Base-by-base conservation (phyloP, 1,140 invertebrate species). In the Neodiprion lecontei region DNA sequence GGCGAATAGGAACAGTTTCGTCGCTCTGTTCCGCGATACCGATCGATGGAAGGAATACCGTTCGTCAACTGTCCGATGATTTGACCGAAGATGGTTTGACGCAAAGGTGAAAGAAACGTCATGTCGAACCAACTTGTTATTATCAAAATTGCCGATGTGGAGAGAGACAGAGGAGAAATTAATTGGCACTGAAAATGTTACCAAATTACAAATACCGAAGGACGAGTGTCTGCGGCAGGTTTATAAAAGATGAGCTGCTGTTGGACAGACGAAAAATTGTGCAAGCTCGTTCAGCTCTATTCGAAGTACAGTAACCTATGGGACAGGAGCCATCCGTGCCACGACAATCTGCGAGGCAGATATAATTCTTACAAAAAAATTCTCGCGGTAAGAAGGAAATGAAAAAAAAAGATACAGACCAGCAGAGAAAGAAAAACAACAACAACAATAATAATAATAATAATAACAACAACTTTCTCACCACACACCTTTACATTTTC, bases 121-220 rank as follows among this genome's bases (percentile, higher is more conserved):
- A 73, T 73, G 72, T 72, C 69, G 47, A 53, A 48, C 68, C 28
- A 71, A 5, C 28, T 40, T 40, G 5, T 40, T 40, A 40, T 40
- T 71, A 73, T 72, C 75, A 70, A 76, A 76, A 76, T 76, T 71
- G 17, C 65, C 47, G 53, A 67, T 70, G 69, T 74, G 67, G 53
- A 65, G 68, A 5, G 1, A 40, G 28, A 61, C 28, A 61, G 8
- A 61, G n/a, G 53, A 14, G 53, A 61, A 17, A 61, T 14, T 8
- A 61, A 61, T 61, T 14, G 2, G 4, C n/a, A 5, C 28, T 61
- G 8, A 61, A 61, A 17, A 61, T 61, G 53, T 14, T 14, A 61
- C 53, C 5, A 14, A 17, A 61, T 61, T 17, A 12, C 9, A 17
- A 17, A 61, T 12, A 61, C 11, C 11, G 53, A 17, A 61, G 11